Conservation (phyloP, 2,113 vertebrate species). For the Sturnus vulgaris region DNA sequence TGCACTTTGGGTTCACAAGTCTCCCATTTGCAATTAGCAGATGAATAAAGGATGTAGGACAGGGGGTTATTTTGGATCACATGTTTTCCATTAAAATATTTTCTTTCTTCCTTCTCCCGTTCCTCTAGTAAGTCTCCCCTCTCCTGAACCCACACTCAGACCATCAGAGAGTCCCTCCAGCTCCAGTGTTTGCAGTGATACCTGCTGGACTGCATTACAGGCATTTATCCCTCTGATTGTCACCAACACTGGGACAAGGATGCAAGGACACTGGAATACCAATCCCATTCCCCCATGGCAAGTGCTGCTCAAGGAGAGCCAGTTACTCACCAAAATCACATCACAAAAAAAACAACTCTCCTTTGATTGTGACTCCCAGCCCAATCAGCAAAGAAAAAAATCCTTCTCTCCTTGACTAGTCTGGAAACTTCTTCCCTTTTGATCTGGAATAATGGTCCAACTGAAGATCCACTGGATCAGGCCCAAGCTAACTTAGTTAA, state of each 20-base stretch:
- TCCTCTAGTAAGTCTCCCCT: background rate
- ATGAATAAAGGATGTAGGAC: background rate
- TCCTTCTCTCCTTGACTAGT: background rate
- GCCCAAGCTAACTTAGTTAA: background rate
- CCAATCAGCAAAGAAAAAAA: background rate
- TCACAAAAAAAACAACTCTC: background rate
- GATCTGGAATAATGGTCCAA: background rate
- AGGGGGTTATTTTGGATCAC: background rate
- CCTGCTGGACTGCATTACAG: background rate
- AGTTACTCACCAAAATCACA: background rate
- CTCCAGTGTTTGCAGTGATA: background rate
- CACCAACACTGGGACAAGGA: background rate
- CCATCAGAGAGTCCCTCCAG: background rate
- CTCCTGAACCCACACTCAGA: background rate
- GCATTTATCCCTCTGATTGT: background rate
- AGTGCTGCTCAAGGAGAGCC: background rate
- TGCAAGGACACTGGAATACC: background rate
- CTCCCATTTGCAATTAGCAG: background rate
- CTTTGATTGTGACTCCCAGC: background rate
- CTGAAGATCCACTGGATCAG: background rate
- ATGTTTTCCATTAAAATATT: background rate
- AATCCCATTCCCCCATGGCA: background rate
- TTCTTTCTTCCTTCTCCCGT: background rate
- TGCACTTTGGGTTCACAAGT: background rate
- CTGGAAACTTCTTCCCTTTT: background rate